These are phyloP conservation scores for Sympetrum striolatum DNA, from an alignment of 2,888 invertebrate species.

Conservation along the genomic window DNA sequence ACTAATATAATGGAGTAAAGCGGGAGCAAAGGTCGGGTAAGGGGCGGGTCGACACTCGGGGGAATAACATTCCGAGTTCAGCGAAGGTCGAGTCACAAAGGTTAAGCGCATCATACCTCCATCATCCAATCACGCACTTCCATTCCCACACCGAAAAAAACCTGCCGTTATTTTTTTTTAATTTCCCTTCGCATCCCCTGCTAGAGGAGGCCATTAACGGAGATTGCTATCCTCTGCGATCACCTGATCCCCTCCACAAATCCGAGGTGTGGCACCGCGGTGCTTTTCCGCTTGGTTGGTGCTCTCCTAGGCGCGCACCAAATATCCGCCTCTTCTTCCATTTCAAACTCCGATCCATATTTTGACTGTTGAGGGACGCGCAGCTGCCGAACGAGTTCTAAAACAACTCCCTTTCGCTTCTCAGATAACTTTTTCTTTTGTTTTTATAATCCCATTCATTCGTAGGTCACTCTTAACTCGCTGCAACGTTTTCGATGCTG, in stretches of 20 bases:
- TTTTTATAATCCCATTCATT: too few relatives aligned
- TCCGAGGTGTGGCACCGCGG: neutral
- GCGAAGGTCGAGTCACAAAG: neutral
- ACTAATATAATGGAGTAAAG: slow-evolving; percentile 17
- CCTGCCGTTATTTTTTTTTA: neutral
- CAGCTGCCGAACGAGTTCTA: too few relatives aligned
- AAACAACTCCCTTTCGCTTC: too few relatives aligned
- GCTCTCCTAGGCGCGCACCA: neutral
- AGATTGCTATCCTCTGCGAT: neutral
- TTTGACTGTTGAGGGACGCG: too few relatives aligned
- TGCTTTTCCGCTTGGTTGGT: slow-evolving; percentile 4
- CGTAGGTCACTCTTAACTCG: too few relatives aligned
- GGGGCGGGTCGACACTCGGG: neutral
- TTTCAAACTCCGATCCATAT: neutral
- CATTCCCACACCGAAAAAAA: neutral
- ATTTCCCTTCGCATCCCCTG: neutral
- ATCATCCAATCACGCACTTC: neutral
- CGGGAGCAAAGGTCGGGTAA: neutral
- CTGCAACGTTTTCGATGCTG: too few relatives aligned
- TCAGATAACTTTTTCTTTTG: too few relatives aligned
- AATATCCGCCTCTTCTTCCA: neutral
- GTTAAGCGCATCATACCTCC: neutral
- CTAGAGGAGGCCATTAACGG: neutral
- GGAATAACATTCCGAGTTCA: neutral
- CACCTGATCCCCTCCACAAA: neutral